phyloP scores from a whole-genome alignment of 2,888 invertebrate species.

The Synergus japonicus region DNA sequence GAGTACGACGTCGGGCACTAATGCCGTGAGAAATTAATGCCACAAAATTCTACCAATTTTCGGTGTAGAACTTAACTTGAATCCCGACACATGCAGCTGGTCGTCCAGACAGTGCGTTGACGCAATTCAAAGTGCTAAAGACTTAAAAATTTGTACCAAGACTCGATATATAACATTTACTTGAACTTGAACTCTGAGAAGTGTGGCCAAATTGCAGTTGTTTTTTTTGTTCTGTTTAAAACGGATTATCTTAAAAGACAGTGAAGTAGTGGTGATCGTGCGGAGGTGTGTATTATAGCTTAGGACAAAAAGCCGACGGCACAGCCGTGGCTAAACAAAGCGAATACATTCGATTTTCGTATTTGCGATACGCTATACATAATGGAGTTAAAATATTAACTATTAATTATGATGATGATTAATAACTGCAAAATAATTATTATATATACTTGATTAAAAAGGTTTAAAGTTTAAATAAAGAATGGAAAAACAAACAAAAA shows the following conservation, averaged over 20 bases:
- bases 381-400: slow-evolving; percentile 68
- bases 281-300: slow-evolving; percentile 68
- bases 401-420: slow-evolving; percentile 70
- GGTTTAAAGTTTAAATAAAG: slow-evolving; percentile 74
- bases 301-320: slow-evolving; percentile 51
- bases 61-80: neutral
- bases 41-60: neutral
- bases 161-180: slow-evolving; percentile 44
- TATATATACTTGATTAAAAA: slow-evolving; percentile 73
- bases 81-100: slow-evolving; percentile 9
- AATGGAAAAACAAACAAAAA: slow-evolving; percentile 59
- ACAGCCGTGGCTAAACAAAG: slow-evolving; percentile 40
- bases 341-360: slow-evolving; percentile 59
- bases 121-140: slow-evolving; percentile 43
- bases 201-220: slow-evolving; percentile 66
- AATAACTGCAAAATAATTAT: slow-evolving; percentile 70
- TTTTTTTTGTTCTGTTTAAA: slow-evolving; percentile 48
- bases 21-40: neutral
- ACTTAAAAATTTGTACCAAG: slow-evolving; percentile 52
- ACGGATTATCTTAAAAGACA: slow-evolving; percentile 43
- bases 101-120: slow-evolving; percentile 20
- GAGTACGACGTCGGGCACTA: slow-evolving; percentile 50
- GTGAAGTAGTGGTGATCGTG: slow-evolving; percentile 53
- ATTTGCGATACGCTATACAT: slow-evolving; percentile 73
- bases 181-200: slow-evolving; percentile 47